These are phyloP conservation scores for Eupsittula cactorum DNA, from an alignment of 2,113 vertebrate species.

Conservation along the genomic window DNA sequence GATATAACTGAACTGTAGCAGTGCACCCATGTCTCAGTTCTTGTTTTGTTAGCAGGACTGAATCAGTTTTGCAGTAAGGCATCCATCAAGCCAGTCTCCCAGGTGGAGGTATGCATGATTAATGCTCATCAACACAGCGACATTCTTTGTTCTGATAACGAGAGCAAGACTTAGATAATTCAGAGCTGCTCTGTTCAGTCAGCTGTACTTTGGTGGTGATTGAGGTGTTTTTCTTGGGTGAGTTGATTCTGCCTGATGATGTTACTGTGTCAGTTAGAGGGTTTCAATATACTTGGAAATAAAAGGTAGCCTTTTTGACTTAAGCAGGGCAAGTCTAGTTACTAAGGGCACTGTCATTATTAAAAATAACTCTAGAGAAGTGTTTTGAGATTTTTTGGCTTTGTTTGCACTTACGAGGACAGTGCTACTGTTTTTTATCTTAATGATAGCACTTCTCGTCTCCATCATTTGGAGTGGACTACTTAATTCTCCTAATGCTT, in stretches of 20 bases:
- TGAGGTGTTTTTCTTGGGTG: not conserved
- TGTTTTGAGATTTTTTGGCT: not conserved
- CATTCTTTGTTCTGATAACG: constrained; percentile 68
- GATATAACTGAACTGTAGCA: constrained; percentile 31
- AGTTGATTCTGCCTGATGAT: not conserved
- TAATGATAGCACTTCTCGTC: not conserved
- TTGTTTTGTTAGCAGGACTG: constrained; percentile 78
- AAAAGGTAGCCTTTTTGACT: not conserved
- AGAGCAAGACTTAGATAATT: constrained; percentile 18
- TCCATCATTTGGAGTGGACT: not conserved
- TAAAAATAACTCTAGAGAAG: not conserved
- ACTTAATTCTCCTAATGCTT: not conserved
- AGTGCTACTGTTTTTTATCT: not conserved
- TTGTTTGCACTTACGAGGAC: not conserved
- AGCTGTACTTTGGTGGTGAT: not conserved
- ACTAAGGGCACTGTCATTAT: not conserved
- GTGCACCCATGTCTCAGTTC: constrained; percentile 72
- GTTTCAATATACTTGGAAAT: not conserved
- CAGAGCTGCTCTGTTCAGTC: not conserved
- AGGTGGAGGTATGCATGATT: constrained; percentile 79
- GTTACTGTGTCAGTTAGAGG: not conserved
- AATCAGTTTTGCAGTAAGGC: constrained; percentile 78
- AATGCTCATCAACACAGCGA: constrained; percentile 73
- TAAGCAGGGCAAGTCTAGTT: not conserved
- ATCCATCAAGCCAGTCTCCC: constrained; percentile 75